Evolutionary conservation across 2,113 vertebrate species (phyloP).

Genomic region (Lampris megalopsis): DNA sequence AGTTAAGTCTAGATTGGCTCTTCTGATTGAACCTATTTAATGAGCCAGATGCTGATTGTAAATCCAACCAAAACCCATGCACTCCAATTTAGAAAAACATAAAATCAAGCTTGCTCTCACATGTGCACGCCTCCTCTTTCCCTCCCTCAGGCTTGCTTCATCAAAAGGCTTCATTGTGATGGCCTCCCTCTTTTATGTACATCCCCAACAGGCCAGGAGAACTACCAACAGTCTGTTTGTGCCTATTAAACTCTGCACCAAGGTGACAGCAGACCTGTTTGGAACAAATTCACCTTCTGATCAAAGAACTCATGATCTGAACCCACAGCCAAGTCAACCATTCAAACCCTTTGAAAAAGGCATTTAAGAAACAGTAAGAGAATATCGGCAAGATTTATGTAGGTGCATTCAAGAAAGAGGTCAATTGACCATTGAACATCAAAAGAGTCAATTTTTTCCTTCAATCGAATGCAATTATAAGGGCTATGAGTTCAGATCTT

Average conservation of each 20-base stretch:
- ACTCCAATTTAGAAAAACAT: slow-evolving; percentile 13
- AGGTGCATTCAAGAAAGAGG: slow-evolving; percentile 19
- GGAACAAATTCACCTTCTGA: slow-evolving; percentile 47
- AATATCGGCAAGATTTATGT: slow-evolving; percentile 5
- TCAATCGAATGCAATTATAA: too few species aligned
- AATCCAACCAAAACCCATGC: slow-evolving; percentile 31
- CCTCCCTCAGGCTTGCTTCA: slow-evolving; percentile 16
- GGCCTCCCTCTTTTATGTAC: slow-evolving; percentile 21
- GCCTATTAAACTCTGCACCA: slow-evolving; percentile 46
- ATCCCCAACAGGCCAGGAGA: slow-evolving; percentile 46
- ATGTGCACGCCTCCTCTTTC: slow-evolving; percentile 3
- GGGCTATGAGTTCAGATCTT: too few species aligned
- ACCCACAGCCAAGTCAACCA: slow-evolving; percentile 23
- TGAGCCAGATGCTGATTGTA: slow-evolving; percentile 52
- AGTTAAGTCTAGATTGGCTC: slow-evolving; percentile 19
- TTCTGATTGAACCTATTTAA: slow-evolving; percentile 44
- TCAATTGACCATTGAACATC: slow-evolving; percentile 26
- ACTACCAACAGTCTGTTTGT: slow-evolving; percentile 20
- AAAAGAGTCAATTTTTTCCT: not conserved
- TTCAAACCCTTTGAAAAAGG: slow-evolving; percentile 35
- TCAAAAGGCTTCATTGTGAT: slow-evolving; percentile 58
- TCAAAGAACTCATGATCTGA: slow-evolving; percentile 48
- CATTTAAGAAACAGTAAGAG: slow-evolving; percentile 49
- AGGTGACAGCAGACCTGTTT: slow-evolving; percentile 49
- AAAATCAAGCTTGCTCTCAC: not conserved